phyloP scores from a whole-genome alignment of 2,113 vertebrate species.

The Scytalopus superciliaris region DNA sequence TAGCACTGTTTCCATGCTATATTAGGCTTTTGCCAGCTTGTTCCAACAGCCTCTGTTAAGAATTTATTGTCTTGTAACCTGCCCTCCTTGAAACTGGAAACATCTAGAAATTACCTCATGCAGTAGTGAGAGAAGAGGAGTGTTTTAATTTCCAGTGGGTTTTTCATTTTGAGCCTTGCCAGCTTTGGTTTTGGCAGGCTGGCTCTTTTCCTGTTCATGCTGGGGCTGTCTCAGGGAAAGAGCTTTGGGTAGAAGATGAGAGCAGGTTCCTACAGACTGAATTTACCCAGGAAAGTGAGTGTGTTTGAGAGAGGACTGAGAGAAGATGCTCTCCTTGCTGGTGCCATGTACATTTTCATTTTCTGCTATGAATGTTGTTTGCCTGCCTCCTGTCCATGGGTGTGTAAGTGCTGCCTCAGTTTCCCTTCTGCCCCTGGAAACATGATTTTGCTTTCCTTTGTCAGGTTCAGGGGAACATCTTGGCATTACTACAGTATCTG shows the following conservation, averaged over 20 bases:
- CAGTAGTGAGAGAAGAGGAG: not conserved
- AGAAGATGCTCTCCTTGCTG: not conserved
- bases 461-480: not conserved
- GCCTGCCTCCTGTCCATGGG: fast-evolving
- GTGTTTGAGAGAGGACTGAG: not conserved
- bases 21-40: slow-evolving; percentile 35
- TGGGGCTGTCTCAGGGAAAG: not conserved
- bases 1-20: slow-evolving; percentile 41
- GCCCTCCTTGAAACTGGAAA: slow-evolving; percentile 39
- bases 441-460: not conserved
- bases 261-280: not conserved
- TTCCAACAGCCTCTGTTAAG: slow-evolving; percentile 15
- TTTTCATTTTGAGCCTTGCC: slow-evolving; percentile 25
- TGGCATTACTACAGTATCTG: not conserved
- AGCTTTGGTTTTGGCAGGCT: slow-evolving; percentile 7
- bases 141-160: not conserved
- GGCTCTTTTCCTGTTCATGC: not conserved
- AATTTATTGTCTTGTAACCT: slow-evolving; percentile 46
- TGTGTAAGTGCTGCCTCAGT: not conserved
- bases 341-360: not conserved
- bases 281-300: not conserved
- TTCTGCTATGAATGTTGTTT: not conserved
- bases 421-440: not conserved
- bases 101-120: slow-evolving; percentile 43
- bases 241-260: not conserved